Conservation (phyloP, 2,797 vertebrate genomes). For the Anguilla marmorata region DNA sequence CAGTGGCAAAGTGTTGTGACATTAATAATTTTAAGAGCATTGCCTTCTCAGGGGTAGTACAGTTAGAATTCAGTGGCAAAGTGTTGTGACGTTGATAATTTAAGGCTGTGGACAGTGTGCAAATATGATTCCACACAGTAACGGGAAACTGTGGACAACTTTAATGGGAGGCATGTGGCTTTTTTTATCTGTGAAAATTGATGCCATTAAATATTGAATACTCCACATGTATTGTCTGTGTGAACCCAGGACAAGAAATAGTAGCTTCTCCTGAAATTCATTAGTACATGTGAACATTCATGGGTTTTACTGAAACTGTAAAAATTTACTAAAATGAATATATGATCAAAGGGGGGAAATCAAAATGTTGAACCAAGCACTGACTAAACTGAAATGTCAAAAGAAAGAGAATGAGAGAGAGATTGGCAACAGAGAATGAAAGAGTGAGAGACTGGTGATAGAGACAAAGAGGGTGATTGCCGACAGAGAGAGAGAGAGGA, state of each 20-base stretch:
- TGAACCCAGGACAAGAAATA: not conserved
- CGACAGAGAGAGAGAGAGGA: not conserved
- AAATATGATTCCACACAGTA: not conserved
- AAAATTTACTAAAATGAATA: not conserved
- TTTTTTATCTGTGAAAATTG: not conserved
- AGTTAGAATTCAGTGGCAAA: not conserved
- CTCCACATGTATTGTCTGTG: not conserved
- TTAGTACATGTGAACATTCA: not conserved
- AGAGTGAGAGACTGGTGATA: not conserved
- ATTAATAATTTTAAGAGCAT: not conserved
- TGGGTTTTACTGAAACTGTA: not conserved
- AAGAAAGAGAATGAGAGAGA: not conserved
- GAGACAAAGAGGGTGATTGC: not conserved
- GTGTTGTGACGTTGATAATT: not conserved
- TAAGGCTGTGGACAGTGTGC: not conserved
- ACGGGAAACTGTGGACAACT: not conserved
- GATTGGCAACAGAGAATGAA: not conserved
- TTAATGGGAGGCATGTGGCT: slow-evolving; percentile 2
- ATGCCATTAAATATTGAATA: not conserved
- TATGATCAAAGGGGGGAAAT: not conserved
- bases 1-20: not conserved
- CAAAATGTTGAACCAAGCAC: not conserved
- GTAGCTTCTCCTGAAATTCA: not conserved
- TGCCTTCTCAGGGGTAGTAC: not conserved
- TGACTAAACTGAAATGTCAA: not conserved